Percentiles rank a stretch among this genome's conserved stretches.
These are phyloP conservation scores for Pygathrix nemaeus DNA, from an alignment of 2,113 vertebrate genomes.

Conservation along the genomic window DNA sequence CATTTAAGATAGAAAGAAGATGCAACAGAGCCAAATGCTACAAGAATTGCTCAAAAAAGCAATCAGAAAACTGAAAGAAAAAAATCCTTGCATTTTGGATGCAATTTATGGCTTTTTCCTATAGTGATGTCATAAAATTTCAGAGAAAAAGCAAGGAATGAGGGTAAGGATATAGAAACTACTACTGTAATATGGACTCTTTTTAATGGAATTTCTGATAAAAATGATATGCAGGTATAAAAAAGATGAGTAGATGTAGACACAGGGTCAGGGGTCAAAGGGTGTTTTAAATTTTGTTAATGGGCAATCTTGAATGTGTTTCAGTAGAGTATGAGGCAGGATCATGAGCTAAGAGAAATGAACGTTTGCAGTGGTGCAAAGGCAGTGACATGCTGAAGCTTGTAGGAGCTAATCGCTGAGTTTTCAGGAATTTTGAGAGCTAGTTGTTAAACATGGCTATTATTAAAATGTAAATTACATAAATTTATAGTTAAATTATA, in stretches of 20 bases:
- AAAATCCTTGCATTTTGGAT: background rate
- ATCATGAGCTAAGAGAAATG: background rate
- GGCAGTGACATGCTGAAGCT: background rate
- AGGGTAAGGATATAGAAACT: background rate
- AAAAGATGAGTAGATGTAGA: background rate
- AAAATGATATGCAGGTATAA: background rate
- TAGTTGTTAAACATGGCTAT: background rate
- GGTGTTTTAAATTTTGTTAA: conserved; percentile 24
- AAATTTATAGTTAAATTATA: background rate
- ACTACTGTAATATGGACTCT: background rate
- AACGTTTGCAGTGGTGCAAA: background rate
- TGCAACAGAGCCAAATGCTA: background rate
- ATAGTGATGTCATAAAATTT: background rate
- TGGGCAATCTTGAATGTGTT: background rate
- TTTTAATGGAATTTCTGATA: background rate
- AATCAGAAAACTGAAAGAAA: background rate
- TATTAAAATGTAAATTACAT: background rate
- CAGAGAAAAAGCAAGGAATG: background rate
- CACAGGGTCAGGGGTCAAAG: background rate
- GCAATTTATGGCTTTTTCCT: background rate
- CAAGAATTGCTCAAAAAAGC: background rate
- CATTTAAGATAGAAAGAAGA: background rate
- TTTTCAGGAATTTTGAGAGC: background rate
- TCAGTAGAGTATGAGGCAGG: background rate
- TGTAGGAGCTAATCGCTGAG: background rate